A percentile compares a stretch with the other conserved stretches of the same genome.
Conservation (phyloP, 2,113 vertebrate genomes). For the Cryptotis parvus region DNA sequence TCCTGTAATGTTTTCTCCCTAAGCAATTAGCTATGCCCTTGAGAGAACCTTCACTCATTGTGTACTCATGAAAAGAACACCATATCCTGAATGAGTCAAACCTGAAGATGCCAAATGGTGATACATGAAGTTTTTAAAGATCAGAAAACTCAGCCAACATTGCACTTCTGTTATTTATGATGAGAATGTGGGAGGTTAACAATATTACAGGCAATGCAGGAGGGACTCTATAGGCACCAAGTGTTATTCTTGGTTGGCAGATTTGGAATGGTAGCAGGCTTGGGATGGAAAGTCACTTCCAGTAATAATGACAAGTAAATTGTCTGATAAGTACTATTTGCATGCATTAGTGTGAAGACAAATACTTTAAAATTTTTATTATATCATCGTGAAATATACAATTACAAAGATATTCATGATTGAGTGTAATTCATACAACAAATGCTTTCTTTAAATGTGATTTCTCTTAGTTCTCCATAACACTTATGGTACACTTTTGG, state of each 20-base stretch:
- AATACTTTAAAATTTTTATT: too few species aligned
- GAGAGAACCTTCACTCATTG: conserved; percentile 35
- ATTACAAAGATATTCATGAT: too few species aligned
- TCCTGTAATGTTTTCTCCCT: conserved; percentile 51
- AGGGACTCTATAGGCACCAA: background rate
- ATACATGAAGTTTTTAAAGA: conserved; percentile 18
- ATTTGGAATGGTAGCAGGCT: background rate
- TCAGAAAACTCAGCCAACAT: background rate
- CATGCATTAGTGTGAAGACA: background rate
- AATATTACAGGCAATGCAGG: background rate
- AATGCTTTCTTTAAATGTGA: background rate
- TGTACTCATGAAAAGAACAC: conserved; percentile 55
- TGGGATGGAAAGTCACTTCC: background rate
- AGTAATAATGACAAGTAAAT: background rate
- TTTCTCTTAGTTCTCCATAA: background rate
- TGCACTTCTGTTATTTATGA: conserved; percentile 7
- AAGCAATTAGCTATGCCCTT: conserved; percentile 44
- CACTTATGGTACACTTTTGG: background rate
- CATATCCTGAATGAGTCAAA: conserved; percentile 59
- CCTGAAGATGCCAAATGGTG: conserved; percentile 43
- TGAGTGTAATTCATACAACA: too few species aligned
- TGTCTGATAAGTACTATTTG: background rate
- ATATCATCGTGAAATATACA: too few species aligned
- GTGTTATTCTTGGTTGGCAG: background rate
- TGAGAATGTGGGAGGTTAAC: background rate